Evolutionary conservation across 2,113 vertebrate species (phyloP).

Genomic region (Scatophagus argus): DNA sequence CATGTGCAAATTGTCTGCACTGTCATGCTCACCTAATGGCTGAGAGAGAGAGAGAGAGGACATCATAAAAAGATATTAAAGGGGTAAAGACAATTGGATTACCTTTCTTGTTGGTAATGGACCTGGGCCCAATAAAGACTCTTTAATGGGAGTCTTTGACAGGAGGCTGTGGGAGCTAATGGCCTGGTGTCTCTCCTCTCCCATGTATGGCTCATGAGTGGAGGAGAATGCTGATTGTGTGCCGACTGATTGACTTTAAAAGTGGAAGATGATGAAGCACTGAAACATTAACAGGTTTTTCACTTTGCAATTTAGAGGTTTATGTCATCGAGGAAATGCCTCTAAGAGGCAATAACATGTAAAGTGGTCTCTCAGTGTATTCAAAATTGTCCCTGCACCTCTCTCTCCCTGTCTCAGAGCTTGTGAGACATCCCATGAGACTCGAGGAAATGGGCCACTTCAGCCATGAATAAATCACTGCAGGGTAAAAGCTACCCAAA

Average conservation of each 20-base stretch:
- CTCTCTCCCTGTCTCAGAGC: neutral
- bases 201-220: slow-evolving; percentile 12
- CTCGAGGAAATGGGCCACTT: slow-evolving; percentile 45
- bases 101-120: slow-evolving; percentile 37
- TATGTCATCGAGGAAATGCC: slow-evolving; percentile 55
- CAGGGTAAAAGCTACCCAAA: slow-evolving; percentile 25
- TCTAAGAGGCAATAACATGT: slow-evolving; percentile 64
- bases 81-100: slow-evolving; percentile 50
- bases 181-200: slow-evolving; percentile 9
- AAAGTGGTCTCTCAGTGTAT: slow-evolving; percentile 56
- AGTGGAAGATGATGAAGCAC: slow-evolving; percentile 48
- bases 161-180: slow-evolving; percentile 25
- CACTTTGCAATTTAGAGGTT: slow-evolving; percentile 60
- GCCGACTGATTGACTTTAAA: slow-evolving; percentile 62
- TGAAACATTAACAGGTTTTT: slow-evolving; percentile 60
- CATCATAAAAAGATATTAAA: slow-evolving; percentile 27
- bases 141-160: slow-evolving; percentile 49
- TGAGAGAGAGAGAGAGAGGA: neutral
- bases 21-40: neutral
- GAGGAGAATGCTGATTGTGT: slow-evolving; percentile 46
- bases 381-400: slow-evolving; percentile 28
- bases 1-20: slow-evolving; percentile 23
- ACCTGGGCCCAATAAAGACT: slow-evolving; percentile 40
- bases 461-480: slow-evolving; percentile 62
- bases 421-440: slow-evolving; percentile 51